Evolutionary conservation across 2,797 vertebrate species (phyloP).

Genomic region (Tinamus major): DNA sequence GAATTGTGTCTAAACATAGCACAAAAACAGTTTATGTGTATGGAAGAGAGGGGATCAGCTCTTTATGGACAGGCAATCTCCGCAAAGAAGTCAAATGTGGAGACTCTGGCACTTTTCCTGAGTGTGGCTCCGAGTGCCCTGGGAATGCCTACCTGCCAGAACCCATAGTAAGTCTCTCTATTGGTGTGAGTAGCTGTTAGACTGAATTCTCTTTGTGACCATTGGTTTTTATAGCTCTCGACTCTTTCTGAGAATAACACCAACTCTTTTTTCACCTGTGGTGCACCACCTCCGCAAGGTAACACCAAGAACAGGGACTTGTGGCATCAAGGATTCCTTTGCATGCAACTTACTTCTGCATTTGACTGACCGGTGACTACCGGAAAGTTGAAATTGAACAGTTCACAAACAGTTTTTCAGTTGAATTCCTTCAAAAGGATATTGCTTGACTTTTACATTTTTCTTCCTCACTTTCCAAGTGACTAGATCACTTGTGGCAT

Average conservation of each 20-base stretch:
- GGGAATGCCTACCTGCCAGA: fast-evolving
- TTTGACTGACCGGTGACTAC: background rate
- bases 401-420: background rate
- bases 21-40: background rate
- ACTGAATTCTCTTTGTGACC: background rate
- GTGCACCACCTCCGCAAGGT: fast-evolving
- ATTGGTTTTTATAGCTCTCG: background rate
- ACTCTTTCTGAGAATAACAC: too few relatives aligned
- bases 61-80: background rate
- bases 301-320: background rate
- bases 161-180: background rate
- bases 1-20: background rate
- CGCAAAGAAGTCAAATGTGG: background rate
- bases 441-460: background rate
- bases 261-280: background rate
- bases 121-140: background rate
- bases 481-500: background rate
- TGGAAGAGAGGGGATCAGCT: too few relatives aligned
- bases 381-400: background rate
- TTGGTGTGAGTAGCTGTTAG: background rate
- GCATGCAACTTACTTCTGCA: fast-evolving
- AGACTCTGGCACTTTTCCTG: background rate
- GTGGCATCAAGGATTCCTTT: background rate
- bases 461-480: background rate
- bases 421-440: background rate